Conservation (phyloP, 2,797 vertebrate species). For the Rousettus madagascariensis region DNA sequence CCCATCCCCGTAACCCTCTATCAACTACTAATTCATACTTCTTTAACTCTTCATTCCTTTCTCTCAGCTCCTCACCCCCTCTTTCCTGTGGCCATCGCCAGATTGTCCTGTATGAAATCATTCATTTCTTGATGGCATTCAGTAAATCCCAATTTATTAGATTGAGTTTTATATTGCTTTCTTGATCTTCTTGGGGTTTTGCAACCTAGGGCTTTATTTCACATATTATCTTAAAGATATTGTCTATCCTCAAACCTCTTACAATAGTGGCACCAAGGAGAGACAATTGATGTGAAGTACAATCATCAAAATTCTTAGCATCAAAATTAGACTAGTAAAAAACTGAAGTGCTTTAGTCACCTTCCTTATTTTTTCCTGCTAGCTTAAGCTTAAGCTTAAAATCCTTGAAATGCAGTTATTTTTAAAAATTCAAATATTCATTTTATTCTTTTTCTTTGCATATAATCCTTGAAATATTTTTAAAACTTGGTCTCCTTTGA, state of each 20-base stretch:
- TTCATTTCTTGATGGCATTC: not conserved
- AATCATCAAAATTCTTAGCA: not conserved
- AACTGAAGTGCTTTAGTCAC: not conserved
- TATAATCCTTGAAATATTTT: not conserved
- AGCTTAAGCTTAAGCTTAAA: not conserved
- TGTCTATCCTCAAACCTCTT: not conserved
- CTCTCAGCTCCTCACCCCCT: too few relatives aligned
- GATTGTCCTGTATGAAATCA: not conserved
- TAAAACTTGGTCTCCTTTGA: not conserved
- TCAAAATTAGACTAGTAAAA: not conserved
- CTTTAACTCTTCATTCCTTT: too few relatives aligned
- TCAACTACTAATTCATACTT: too few relatives aligned
- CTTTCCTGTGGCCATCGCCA: too few relatives aligned
- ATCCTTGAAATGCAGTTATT: not conserved
- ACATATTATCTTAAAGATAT: not conserved
- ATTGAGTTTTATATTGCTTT: not conserved
- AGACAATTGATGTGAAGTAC: not conserved
- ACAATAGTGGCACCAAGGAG: not conserved
- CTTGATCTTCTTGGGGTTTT: not conserved
- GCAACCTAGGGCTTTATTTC: not conserved
- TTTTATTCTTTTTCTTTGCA: slow-evolving; percentile 12
- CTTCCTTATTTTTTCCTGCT: not conserved
- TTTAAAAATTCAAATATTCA: not conserved
- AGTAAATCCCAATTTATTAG: not conserved
- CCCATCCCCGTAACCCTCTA: too few relatives aligned